These are phyloP conservation scores for Cherax destructor DNA, from an alignment of 1,140 invertebrate genomes.

Conservation along the genomic window DNA sequence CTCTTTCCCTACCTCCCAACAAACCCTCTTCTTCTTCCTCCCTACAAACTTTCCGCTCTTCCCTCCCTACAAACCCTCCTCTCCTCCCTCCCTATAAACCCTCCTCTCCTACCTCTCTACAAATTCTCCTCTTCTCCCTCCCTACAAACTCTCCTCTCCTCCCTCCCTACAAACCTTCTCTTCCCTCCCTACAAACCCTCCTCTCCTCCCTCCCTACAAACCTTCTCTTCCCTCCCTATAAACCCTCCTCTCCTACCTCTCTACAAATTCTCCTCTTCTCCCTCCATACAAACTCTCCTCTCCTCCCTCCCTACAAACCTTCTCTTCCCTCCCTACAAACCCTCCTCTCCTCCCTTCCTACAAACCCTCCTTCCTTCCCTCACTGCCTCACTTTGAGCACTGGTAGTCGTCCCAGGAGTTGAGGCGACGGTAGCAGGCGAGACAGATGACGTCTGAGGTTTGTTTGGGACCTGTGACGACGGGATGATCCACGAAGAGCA, in stretches of 20 bases:
- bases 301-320: neutral
- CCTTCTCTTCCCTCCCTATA: neutral
- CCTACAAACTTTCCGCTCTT: neutral
- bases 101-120: neutral
- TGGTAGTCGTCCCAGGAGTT: slow-evolving; percentile 41
- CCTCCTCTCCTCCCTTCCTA: neutral
- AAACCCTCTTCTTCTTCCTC: no score
- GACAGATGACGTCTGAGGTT: slow-evolving; percentile 65
- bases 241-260: neutral
- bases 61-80: neutral
- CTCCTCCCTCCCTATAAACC: neutral
- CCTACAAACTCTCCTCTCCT: neutral
- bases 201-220: neutral
- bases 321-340: neutral
- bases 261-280: neutral
- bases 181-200: neutral
- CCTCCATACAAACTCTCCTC: neutral
- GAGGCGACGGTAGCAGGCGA: slow-evolving; percentile 65
- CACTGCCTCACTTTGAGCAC: slow-evolving; percentile 59
- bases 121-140: neutral
- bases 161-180: neutral
- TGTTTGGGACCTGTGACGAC: slow-evolving; percentile 68
- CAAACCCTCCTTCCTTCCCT: neutral
- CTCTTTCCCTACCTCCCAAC: no score
- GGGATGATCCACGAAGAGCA: slow-evolving; percentile 68